Evolutionary conservation across 2,888 invertebrate genomes (phyloP), one percentile per base, ranked within the genome.

Genomic region (Horisme vitalbata): DNA sequence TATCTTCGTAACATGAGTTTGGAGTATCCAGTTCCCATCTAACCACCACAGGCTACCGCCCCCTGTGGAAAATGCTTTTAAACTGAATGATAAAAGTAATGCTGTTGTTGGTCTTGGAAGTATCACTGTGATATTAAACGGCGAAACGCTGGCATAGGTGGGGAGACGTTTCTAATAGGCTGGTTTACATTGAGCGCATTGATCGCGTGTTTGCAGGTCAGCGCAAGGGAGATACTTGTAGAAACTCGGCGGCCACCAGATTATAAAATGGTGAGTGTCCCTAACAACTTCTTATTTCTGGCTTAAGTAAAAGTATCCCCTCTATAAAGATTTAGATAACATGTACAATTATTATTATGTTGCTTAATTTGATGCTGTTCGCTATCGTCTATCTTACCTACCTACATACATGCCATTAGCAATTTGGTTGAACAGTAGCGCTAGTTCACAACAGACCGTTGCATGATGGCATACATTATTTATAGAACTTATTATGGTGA

Each of bases 151-250:
- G 58, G 60, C 55, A 67, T 65, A 70, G n/a, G 71, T 68, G 69
- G 71, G 71, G 69, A 68, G 63, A 65, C 68, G 71, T 71, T 73
- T 70, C 65, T 65, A 74, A 71, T 70, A 71, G 70, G 67, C 69
- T 72, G 68, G 71, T 74, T 79, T 78, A 75, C 75, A 83, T 75
- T 81, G 75, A 81, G 80, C 76, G 76, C 77, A 80, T 78, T 83
- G 79, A 83, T 85, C 76, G 82, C 82, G 78, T 86, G 79, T 83
- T 86, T 79, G 73, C 86, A 89, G 88, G 88, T 89, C 79, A 87
- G 75, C 81, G 81, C 85, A 71, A 84, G 85, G 80, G 87, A 81
- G 82, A 83, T 86, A 75, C 79, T 87, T 66, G 76, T 86, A 78
- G 83, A 89, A 79, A 81, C 84, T 73, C 83, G 79, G 62, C 85